Evolutionary conservation across 1,140 invertebrate genomes (phyloP).

Genomic region (Trichoplusia ni): DNA sequence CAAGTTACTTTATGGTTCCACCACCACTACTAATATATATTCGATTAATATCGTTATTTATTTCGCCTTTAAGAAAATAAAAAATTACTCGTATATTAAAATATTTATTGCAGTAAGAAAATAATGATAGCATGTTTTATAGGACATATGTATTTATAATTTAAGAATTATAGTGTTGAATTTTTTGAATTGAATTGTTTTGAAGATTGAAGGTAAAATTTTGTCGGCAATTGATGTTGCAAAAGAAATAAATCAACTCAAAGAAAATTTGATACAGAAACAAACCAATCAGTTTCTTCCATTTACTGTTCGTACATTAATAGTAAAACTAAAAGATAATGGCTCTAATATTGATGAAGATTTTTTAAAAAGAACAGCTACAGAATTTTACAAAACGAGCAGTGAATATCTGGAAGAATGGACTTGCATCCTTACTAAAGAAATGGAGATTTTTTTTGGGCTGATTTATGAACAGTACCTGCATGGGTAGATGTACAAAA

Average conservation of each 20-base stretch:
- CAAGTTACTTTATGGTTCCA: no score
- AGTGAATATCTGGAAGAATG: slow-evolving; percentile 44
- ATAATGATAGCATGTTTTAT: no score
- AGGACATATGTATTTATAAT: no score
- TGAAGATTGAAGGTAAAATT: slow-evolving; percentile 50
- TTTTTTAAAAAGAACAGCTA: slow-evolving; percentile 46
- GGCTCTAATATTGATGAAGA: slow-evolving; percentile 40
- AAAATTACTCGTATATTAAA: no score
- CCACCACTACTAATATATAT: no score
- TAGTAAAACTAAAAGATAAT: slow-evolving; percentile 45
- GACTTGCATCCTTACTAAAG: slow-evolving; percentile 41
- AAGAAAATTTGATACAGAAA: slow-evolving; percentile 38
- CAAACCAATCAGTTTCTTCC: slow-evolving; percentile 45
- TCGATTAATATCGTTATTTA: no score
- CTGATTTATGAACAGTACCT: slow-evolving; percentile 38
- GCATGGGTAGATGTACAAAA: slow-evolving; percentile 51
- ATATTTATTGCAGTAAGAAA: no score
- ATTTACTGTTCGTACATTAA: slow-evolving; percentile 44
- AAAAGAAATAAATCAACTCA: slow-evolving; percentile 50
- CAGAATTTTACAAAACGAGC: slow-evolving; percentile 56
- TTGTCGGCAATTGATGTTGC: slow-evolving; percentile 46
- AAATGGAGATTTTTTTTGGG: slow-evolving; percentile 48
- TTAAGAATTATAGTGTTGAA: no score
- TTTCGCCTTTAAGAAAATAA: no score
- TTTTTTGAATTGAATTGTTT: no score